Conservation (phyloP, 2,888 invertebrate species). For the Platerodrilus igneus region DNA sequence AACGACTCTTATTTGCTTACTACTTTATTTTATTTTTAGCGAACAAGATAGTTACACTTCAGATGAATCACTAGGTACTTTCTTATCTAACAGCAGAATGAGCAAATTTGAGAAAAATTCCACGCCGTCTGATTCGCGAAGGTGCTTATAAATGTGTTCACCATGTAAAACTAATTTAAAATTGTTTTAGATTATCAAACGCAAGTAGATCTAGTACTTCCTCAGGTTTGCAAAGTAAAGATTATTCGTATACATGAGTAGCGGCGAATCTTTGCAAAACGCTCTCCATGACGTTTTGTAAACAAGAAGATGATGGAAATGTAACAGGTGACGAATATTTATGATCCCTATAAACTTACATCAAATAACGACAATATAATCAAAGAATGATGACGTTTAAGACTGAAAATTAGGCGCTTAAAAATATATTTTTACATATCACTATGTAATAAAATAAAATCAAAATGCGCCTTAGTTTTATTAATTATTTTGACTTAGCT, state of each 20-base stretch:
- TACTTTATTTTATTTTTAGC: slow-evolving; percentile 48
- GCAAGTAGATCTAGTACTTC: slow-evolving; percentile 41
- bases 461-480: too few relatives aligned
- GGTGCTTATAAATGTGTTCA: slow-evolving; percentile 6
- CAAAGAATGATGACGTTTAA: too few relatives aligned
- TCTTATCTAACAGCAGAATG: slow-evolving; percentile 58
- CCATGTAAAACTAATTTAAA: neutral
- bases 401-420: too few relatives aligned
- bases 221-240: slow-evolving; percentile 38
- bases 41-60: slow-evolving; percentile 64
- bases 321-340: too few relatives aligned
- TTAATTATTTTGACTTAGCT: too few relatives aligned
- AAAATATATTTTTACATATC: too few relatives aligned
- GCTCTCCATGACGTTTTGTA: slow-evolving; percentile 46
- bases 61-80: slow-evolving; percentile 61
- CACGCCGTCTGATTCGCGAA: slow-evolving; percentile 12
- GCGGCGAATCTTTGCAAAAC: slow-evolving; percentile 46
- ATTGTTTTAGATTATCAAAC: slow-evolving; percentile 31
- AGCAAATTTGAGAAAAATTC: slow-evolving; percentile 27
- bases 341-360: too few relatives aligned
- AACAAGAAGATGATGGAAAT: slow-evolving; percentile 24
- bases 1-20: slow-evolving; percentile 10
- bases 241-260: slow-evolving; percentile 47
- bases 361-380: too few relatives aligned
- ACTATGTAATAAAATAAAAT: too few relatives aligned